These are phyloP conservation scores for Thalassoma bifasciatum DNA, from an alignment of 2,113 vertebrate genomes.

Conservation along the genomic window DNA sequence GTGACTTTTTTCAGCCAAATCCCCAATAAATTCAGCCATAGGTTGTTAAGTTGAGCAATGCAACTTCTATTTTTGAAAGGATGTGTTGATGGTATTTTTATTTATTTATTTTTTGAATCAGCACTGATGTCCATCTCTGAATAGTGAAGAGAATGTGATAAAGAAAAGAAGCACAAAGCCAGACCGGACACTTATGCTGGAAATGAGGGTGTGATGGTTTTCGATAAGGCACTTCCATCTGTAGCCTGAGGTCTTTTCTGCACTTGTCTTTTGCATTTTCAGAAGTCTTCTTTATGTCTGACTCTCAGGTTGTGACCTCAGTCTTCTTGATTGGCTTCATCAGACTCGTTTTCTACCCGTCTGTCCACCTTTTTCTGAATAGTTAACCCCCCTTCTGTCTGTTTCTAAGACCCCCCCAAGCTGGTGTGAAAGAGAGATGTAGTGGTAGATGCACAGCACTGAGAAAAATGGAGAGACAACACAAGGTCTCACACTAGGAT, in stretches of 20 bases:
- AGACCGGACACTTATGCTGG: neutral
- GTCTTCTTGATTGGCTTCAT: slow-evolving; percentile 27
- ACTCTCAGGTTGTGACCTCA: slow-evolving; percentile 11
- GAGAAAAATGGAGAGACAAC: neutral
- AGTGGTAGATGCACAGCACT: slow-evolving; percentile 38
- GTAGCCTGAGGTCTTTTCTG: neutral
- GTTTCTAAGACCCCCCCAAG: slow-evolving; percentile 26
- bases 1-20: neutral
- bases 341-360: slow-evolving; percentile 33
- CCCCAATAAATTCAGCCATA: neutral
- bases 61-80: slow-evolving; percentile 13
- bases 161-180: slow-evolving; percentile 9
- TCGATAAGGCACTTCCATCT: slow-evolving; percentile 29
- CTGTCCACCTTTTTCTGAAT: slow-evolving; percentile 24
- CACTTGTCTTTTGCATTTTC: slow-evolving; percentile 20
- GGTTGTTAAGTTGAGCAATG: neutral
- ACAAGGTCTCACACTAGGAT: neutral
- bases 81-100: neutral
- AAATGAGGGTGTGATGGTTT: slow-evolving; percentile 17
- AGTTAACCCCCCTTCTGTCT: slow-evolving; percentile 40
- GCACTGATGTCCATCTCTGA: slow-evolving; percentile 37
- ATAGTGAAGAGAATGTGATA: slow-evolving; percentile 15
- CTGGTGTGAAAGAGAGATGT: slow-evolving; percentile 27
- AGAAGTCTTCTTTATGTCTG: slow-evolving; percentile 42
- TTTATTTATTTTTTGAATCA: neutral